Evolutionary conservation across 2,113 vertebrate genomes (phyloP).

Genomic region (Dolichallabes microphthalmus): DNA sequence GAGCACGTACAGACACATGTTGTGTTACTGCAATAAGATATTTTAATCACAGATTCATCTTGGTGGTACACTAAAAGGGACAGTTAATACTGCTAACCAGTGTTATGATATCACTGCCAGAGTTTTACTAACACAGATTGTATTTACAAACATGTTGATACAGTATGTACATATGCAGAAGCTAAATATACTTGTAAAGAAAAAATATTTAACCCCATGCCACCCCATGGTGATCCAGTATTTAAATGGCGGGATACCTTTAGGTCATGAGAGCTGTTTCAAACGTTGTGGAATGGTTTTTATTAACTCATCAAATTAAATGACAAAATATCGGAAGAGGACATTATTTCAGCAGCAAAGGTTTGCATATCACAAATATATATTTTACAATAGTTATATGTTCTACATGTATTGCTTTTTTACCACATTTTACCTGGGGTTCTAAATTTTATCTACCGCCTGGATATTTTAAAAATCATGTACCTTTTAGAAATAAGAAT

Average conservation of each 20-base stretch:
- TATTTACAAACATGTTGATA: slow-evolving; percentile 13
- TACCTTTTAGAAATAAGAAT: background rate
- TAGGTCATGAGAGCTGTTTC: background rate
- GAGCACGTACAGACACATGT: background rate
- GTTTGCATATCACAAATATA: background rate
- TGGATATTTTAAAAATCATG: slow-evolving; percentile 5
- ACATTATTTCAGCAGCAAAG: background rate
- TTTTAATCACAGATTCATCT: background rate
- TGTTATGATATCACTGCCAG: background rate
- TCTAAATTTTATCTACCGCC: background rate
- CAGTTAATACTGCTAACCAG: background rate
- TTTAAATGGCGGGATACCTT: background rate
- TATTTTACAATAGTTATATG: background rate
- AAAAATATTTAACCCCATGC: background rate
- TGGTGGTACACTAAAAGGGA: background rate
- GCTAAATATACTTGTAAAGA: background rate
- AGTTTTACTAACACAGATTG: background rate
- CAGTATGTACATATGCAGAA: background rate
- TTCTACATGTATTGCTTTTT: background rate
- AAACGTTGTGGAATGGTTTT: background rate
- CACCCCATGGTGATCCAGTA: background rate
- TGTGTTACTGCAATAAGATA: background rate
- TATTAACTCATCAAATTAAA: background rate
- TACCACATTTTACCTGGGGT: background rate
- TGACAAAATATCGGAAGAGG: background rate